These are phyloP conservation scores for Dorcus hopei DNA, from an alignment of 2,888 invertebrate genomes.

Conservation along the genomic window DNA sequence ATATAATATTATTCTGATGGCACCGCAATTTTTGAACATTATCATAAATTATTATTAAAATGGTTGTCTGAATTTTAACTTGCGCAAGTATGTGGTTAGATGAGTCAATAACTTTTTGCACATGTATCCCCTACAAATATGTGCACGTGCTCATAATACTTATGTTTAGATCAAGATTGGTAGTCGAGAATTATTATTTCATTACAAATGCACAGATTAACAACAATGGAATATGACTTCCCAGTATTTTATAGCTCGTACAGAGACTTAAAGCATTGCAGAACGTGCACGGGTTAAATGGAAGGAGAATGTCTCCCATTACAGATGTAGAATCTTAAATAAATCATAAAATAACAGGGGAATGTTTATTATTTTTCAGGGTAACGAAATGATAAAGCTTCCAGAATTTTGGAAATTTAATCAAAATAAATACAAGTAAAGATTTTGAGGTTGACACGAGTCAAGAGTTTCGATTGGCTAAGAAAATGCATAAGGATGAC, in stretches of 20 bases:
- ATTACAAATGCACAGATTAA: slow-evolving; percentile 1
- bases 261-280: not conserved
- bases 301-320: not conserved
- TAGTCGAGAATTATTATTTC: not conserved
- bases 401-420: too few relatives aligned
- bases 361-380: not conserved
- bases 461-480: too few relatives aligned
- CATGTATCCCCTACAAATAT: not conserved
- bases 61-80: too few relatives aligned
- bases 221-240: slow-evolving; percentile 2
- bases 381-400: too few relatives aligned
- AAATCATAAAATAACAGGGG: not conserved
- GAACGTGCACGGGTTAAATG: not conserved
- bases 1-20: too few relatives aligned
- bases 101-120: too few relatives aligned
- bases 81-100: too few relatives aligned
- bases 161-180: not conserved
- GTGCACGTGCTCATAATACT: not conserved
- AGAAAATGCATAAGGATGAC: not conserved
- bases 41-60: too few relatives aligned
- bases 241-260: not conserved
- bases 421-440: too few relatives aligned
- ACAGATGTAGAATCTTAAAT: not conserved
- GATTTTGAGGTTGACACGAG: too few relatives aligned
- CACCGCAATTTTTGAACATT: too few relatives aligned